phyloP scores from a whole-genome alignment of 2,888 invertebrate genomes.

The Volucella zonaria region DNA sequence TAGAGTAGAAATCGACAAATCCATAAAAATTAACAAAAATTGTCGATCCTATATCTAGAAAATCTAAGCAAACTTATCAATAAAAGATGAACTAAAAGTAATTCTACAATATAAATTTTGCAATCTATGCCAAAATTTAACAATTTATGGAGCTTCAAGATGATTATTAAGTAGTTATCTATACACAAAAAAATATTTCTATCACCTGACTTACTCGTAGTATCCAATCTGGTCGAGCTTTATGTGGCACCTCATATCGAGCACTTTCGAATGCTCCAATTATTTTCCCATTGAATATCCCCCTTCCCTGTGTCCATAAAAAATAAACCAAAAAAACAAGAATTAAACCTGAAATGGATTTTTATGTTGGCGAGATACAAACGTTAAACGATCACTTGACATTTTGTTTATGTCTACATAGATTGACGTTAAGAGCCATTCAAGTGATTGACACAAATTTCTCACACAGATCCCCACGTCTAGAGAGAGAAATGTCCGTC shows the following conservation, averaged over 20 bases:
- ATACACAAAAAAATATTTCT: background rate
- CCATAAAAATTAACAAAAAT: too few relatives aligned
- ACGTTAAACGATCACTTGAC: slow-evolving; percentile 61
- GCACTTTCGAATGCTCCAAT: slow-evolving; percentile 60
- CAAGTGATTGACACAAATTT: slow-evolving; percentile 64
- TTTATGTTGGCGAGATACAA: slow-evolving; percentile 50
- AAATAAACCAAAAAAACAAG: background rate
- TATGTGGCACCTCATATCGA: slow-evolving; percentile 14
- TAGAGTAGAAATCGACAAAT: too few relatives aligned
- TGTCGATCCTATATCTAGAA: too few relatives aligned
- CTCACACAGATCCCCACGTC: slow-evolving; percentile 44
- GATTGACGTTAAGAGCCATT: slow-evolving; percentile 62
- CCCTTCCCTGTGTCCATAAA: background rate
- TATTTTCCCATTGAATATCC: slow-evolving; percentile 33
- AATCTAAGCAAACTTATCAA: too few relatives aligned
- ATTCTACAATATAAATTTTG: too few relatives aligned
- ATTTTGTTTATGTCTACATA: slow-evolving; percentile 59
- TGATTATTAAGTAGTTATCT: background rate
- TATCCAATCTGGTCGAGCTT: slow-evolving; percentile 11
- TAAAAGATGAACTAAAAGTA: too few relatives aligned
- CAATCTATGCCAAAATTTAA: too few relatives aligned
- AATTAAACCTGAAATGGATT: slow-evolving; percentile 16
- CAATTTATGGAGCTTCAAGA: too few relatives aligned
- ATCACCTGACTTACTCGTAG: slow-evolving; percentile 33
- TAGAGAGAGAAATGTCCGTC: slow-evolving; percentile 45